These are phyloP conservation scores for Mormyrus iriodes DNA, from an alignment of 2,113 vertebrate genomes.

Conservation along the genomic window DNA sequence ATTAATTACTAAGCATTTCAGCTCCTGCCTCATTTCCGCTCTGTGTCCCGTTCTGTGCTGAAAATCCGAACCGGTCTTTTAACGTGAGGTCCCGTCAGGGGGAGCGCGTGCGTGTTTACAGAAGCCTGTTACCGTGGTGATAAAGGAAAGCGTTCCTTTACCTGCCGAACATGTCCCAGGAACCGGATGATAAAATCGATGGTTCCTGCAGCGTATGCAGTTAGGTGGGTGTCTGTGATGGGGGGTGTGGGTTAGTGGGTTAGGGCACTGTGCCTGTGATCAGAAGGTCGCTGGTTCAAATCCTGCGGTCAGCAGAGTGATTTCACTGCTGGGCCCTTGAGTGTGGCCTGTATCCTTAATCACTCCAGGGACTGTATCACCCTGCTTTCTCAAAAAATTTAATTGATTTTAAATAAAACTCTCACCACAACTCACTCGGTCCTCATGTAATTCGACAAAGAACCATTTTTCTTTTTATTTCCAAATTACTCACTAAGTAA, in stretches of 20 bases:
- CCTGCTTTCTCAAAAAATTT: not conserved
- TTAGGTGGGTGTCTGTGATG: not conserved
- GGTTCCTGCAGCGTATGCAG: not conserved
- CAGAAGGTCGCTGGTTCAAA: not conserved
- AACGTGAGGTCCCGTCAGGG: not conserved
- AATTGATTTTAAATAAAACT: not conserved
- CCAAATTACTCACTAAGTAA: no score
- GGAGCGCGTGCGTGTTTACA: not conserved
- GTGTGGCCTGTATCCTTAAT: not conserved
- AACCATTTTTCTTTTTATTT: not conserved
- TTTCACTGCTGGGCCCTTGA: not conserved
- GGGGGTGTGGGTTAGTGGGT: not conserved
- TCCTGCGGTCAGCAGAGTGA: not conserved
- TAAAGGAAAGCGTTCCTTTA: not conserved
- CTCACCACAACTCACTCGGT: not conserved
- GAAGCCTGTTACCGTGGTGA: not conserved
- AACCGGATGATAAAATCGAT: not conserved
- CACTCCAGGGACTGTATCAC: not conserved
- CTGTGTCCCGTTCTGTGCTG: not conserved
- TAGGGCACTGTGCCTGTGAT: not conserved
- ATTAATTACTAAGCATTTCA: conserved; percentile 17
- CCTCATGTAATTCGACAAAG: not conserved
- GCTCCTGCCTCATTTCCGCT: no score
- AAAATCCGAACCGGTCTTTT: not conserved
- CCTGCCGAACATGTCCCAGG: not conserved